Conservation (phyloP, 2,888 invertebrate genomes). For the Drosophila pegasa region DNA sequence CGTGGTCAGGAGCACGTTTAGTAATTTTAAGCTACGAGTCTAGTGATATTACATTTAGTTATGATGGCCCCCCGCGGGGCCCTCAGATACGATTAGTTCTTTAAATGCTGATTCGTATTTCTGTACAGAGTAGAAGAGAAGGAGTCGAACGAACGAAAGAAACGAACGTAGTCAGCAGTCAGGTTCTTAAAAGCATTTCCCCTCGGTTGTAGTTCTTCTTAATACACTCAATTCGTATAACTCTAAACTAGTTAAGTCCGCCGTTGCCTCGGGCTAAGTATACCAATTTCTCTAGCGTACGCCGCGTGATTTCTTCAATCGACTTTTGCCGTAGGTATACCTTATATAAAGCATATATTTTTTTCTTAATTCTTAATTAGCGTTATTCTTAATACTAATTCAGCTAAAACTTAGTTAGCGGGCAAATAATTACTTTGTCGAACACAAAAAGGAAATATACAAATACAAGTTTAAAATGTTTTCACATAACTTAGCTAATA, state of each 20-base stretch:
- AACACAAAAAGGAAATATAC: conserved; percentile 2
- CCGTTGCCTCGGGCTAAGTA: conserved; percentile 20
- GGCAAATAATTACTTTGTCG: conserved; percentile 1
- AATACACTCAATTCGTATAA: conserved; percentile 8
- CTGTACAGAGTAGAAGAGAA: conserved; percentile 26
- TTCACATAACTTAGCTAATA: conserved; percentile 38
- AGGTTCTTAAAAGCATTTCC: conserved; percentile 41
- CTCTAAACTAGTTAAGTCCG: conserved; percentile 11
- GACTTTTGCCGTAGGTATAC: conserved; percentile 46
- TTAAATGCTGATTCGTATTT: conserved; percentile 45
- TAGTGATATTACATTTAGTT: conserved; percentile 83
- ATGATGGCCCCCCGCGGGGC: conserved; percentile 25
- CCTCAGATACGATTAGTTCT: conserved; percentile 47
- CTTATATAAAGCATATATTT: conserved; percentile 13
- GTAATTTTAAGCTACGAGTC: conserved; percentile 76
- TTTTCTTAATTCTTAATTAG: conserved; percentile 32
- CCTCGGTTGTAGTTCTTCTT: conserved; percentile 44
- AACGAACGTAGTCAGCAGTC: conserved; percentile 27
- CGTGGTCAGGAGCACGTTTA: conserved; percentile 22
- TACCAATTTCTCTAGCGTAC: conserved; percentile 14
- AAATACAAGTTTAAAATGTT: conserved; percentile 12
- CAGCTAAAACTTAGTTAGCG: conserved; percentile 22
- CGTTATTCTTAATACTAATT: conserved; percentile 25
- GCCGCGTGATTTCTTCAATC: conserved; percentile 46
- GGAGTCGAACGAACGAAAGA: background rate